Base-by-base conservation (phyloP, 2,888 invertebrate species). In the Anthrax anthrax region DNA sequence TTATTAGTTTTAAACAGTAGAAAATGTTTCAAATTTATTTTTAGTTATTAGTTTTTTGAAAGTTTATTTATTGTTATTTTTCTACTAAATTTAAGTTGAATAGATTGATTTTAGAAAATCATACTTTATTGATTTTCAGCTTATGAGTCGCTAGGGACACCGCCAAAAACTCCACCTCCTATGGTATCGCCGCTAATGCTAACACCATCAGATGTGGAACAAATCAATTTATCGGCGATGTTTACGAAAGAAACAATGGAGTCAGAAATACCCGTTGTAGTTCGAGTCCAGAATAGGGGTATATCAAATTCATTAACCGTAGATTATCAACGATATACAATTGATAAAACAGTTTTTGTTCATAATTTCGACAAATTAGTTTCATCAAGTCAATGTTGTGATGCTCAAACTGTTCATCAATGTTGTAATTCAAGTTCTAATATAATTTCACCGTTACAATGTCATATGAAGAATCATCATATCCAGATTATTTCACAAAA, bases 111-210 rank as follows among this genome's bases (percentile, higher is more conserved):
- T n/a, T n/a, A n/a, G n/a, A n/a, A n/a, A n/a, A n/a, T 27, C 9
- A 8, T 27, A 2, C 2, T 27, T 16, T 19, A 37, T 16, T 32
- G 12, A 19, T 39, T 39, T 36, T 12, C 29, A 57, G 57, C 52
- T 54, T 56, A 54, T 57, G 55, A 57, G 51, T 53, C 50, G 34
- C 39, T 53, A 50, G 54, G 54, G 16, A 56, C 52, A 1, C 52
- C 55, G n/a, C 53, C 55, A 12, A 46, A 19, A 34, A 50, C 54
- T 18, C 54, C 56, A 32, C 50, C 57, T 12, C 55, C 56, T 16
- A 48, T 52, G 47, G 47, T 54, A 18, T 56, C 57, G 18, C 55
- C 55, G 6, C 2, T 39, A 5, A 27, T 37, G 12, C 6, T 39
- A n/a, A 34, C 44, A 32, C 44, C 44, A 19, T 37, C 40, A 23